Evolutionary conservation across 2,113 vertebrate species (phyloP).

Genomic region (Rhabdomys dilectus): DNA sequence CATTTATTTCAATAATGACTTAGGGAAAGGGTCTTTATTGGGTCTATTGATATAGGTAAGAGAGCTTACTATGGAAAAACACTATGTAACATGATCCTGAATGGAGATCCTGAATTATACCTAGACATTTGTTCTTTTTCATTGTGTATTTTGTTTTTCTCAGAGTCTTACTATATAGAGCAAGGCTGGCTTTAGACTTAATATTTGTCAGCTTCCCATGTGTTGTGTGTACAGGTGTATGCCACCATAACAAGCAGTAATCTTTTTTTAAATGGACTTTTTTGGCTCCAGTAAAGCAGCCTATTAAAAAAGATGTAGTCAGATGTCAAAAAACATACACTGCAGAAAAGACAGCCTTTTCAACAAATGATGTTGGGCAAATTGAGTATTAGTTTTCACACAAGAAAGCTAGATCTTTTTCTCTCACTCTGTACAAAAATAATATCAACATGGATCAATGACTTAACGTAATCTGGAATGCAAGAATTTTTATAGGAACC

Average conservation of each 20-base stretch:
- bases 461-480: background rate
- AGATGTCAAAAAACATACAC: background rate
- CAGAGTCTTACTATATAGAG: background rate
- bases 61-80: background rate
- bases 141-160: background rate
- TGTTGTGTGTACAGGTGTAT: background rate
- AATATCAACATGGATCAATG: background rate
- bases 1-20: conserved; percentile 17
- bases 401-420: background rate
- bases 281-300: background rate
- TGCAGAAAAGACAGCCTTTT: background rate
- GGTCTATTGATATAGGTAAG: background rate
- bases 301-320: background rate
- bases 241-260: background rate
- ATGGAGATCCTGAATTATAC: background rate
- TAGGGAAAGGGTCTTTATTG: background rate
- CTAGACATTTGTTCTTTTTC: background rate
- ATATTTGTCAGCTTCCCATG: background rate
- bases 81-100: background rate
- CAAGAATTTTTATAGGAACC: too few relatives aligned
- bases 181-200: background rate
- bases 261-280: background rate
- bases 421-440: background rate
- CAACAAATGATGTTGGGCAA: background rate
- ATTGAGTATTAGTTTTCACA: background rate